Evolutionary conservation across 2,888 invertebrate genomes (phyloP).

Genomic region (Limnephilus lunatus): DNA sequence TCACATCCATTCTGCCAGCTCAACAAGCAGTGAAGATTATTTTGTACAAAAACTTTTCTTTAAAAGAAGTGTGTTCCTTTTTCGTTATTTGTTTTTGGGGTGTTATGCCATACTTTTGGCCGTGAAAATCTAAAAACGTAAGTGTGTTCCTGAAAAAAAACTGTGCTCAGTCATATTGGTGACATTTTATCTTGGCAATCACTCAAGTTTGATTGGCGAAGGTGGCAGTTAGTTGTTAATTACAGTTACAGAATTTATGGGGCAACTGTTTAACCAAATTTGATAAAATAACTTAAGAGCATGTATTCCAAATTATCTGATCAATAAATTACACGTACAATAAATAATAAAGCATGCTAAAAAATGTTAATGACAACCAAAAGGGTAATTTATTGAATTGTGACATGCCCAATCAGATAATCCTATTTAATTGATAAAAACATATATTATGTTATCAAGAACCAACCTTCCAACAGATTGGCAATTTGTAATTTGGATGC

Average conservation of each 20-base stretch:
- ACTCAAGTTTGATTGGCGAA: background rate
- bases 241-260: background rate
- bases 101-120: no score
- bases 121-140: no score
- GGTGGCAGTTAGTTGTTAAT: background rate
- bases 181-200: background rate
- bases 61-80: no score
- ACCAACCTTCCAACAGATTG: background rate
- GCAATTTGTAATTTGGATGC: background rate
- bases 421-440: background rate
- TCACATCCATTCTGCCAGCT: no score
- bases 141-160: background rate
- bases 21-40: no score
- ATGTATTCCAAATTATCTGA: no score
- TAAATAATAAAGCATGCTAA: no score
- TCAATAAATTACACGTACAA: no score
- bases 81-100: no score
- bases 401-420: background rate
- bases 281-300: background rate
- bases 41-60: no score
- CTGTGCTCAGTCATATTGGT: background rate
- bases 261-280: background rate
- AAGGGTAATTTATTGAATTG: no score
- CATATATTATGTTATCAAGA: background rate
- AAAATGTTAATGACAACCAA: no score